These are phyloP conservation scores for Thryonomys swinderianus DNA, from an alignment of 2,113 vertebrate genomes.

Conservation along the genomic window DNA sequence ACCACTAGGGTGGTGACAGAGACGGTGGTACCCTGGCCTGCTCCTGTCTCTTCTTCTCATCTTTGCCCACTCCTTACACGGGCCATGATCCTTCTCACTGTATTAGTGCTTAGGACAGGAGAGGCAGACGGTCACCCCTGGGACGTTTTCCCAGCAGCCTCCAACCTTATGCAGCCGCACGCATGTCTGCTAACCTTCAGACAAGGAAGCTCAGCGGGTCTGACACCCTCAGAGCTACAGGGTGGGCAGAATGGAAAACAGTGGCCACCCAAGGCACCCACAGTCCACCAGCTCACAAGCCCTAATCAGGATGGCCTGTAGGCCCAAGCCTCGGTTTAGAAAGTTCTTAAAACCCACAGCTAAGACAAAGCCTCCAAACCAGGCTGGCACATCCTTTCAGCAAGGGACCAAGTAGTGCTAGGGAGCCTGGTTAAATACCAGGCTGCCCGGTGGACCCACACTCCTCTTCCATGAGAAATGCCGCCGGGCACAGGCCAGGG, in stretches of 20 bases:
- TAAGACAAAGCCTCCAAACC: not conserved
- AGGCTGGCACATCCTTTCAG: not conserved
- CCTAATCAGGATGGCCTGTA: not conserved
- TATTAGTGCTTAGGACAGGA: not conserved
- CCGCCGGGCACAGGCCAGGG: not conserved
- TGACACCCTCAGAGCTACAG: not conserved
- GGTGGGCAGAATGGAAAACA: not conserved
- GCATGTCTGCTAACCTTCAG: not conserved
- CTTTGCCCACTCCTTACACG: not conserved
- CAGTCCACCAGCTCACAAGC: not conserved
- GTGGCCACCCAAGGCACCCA: not conserved
- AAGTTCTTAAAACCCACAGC: not conserved
- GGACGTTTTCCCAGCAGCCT: not conserved
- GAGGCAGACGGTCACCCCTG: not conserved
- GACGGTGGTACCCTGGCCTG: too few relatives aligned
- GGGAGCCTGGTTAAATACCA: not conserved
- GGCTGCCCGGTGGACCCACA: not conserved
- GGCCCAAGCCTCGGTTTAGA: not conserved
- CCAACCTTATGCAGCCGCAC: not conserved
- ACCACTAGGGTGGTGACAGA: not conserved
- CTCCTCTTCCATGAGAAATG: not conserved
- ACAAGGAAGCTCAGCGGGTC: not conserved
- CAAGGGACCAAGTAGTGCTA: not conserved
- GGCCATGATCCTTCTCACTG: not conserved
- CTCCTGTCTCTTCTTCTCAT: not conserved